Percentiles rank a stretch among this genome's conserved stretches.
Conservation (phyloP, 2,797 vertebrate species). For the Echiichthys vipera region DNA sequence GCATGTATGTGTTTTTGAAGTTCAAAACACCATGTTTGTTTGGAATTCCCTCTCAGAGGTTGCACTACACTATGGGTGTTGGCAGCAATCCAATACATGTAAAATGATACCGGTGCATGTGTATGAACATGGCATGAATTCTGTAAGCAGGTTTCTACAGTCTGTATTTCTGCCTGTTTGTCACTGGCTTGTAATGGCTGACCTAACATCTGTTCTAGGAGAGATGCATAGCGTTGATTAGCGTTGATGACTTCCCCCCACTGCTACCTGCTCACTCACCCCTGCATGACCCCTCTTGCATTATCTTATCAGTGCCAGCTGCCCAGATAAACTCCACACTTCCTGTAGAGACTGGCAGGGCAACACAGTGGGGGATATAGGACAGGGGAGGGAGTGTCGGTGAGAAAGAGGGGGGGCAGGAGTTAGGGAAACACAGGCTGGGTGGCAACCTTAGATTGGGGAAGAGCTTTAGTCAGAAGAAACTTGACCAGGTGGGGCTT, state of each 20-base stretch:
- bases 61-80: constrained; percentile 18
- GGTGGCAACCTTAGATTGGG: constrained; percentile 43
- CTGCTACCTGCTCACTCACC: constrained; percentile 71
- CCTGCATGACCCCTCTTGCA: constrained; percentile 55
- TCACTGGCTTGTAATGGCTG: constrained; percentile 57
- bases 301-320: constrained; percentile 75
- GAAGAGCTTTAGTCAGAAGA: constrained; percentile 28
- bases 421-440: constrained; percentile 19
- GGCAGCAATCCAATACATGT: constrained; percentile 24
- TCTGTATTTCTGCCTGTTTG: constrained; percentile 40
- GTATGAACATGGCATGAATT: constrained; percentile 36
- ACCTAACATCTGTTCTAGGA: constrained; percentile 63
- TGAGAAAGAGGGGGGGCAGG: constrained; percentile 8
- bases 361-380: constrained; percentile 29
- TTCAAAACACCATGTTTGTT: constrained; percentile 38
- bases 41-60: constrained; percentile 34
- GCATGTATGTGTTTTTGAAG: not conserved
- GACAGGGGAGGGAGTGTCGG: not conserved
- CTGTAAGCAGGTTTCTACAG: constrained; percentile 26
- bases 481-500: constrained; percentile 47
- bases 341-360: constrained; percentile 64
- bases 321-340: constrained; percentile 69
- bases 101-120: constrained; percentile 31
- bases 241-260: constrained; percentile 48
- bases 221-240: constrained; percentile 67